Evolutionary conservation across 2,888 invertebrate species (phyloP).

Genomic region (Zaprionus lineosus): DNA sequence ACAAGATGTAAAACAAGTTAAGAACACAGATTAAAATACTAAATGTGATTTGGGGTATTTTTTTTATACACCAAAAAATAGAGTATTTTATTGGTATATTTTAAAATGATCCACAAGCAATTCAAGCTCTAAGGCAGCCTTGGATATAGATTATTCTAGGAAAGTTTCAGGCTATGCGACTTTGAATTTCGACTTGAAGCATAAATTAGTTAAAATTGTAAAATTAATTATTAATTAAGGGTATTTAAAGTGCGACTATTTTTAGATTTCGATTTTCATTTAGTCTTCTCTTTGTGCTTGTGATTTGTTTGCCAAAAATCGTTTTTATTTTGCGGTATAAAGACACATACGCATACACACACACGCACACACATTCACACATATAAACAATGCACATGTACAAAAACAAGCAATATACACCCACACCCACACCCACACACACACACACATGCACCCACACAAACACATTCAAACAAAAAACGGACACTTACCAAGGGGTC

Average conservation of each 20-base stretch:
- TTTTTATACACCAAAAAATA: too few relatives aligned
- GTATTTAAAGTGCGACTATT: slow-evolving; percentile 45
- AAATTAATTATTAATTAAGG: too few relatives aligned
- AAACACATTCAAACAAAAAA: slow-evolving; percentile 23
- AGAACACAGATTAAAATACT: too few relatives aligned
- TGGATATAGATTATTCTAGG: too few relatives aligned
- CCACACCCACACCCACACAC: neutral
- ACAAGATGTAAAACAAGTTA: neutral
- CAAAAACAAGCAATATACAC: neutral
- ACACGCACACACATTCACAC: slow-evolving; percentile 5
- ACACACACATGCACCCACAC: slow-evolving; percentile 8
- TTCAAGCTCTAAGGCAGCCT: too few relatives aligned
- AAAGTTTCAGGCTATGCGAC: too few relatives aligned
- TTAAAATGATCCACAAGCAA: neutral
- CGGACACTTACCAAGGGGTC: slow-evolving; percentile 70
- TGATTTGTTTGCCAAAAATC: slow-evolving; percentile 75
- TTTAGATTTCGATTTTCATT: too few relatives aligned
- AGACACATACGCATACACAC: slow-evolving; percentile 20
- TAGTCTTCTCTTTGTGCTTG: too few relatives aligned
- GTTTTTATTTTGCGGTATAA: slow-evolving; percentile 64
- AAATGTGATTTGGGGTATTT: too few relatives aligned
- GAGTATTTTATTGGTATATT: too few relatives aligned
- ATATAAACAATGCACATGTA: neutral
- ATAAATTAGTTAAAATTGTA: too few relatives aligned
- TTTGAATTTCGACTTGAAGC: too few relatives aligned